Percentiles rank a stretch among this genome's conserved stretches.
Evolutionary conservation across 1,140 invertebrate species (phyloP).

Genomic region (Carposina sasakii): DNA sequence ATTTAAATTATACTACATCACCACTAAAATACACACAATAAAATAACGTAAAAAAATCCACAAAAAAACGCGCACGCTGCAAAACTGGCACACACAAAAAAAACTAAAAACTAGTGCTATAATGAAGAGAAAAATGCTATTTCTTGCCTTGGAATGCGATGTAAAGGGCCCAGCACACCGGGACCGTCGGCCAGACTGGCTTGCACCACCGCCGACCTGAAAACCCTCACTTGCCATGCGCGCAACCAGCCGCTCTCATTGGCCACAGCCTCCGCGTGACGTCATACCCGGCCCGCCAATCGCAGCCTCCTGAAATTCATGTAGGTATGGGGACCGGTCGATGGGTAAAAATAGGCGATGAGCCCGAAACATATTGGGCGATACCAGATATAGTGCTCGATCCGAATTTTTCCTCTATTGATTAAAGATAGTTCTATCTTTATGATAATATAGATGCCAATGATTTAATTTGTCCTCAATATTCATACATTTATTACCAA

Average conservation of each 20-base stretch:
- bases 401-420: too few species aligned
- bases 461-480: too few species aligned
- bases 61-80: conserved; percentile 21
- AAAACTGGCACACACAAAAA: conserved; percentile 6
- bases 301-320: conserved; percentile 54
- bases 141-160: too few species aligned
- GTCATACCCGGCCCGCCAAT: conserved; percentile 48
- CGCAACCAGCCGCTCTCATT: conserved; percentile 35
- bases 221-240: conserved; percentile 47
- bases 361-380: too few species aligned
- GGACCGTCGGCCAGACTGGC: conserved; percentile 60
- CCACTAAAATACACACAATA: conserved; percentile 10
- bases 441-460: too few species aligned
- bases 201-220: conserved; percentile 23
- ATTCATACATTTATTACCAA: too few species aligned
- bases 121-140: too few species aligned
- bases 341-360: conserved; percentile 61
- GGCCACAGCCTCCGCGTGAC: conserved; percentile 37
- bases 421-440: too few species aligned
- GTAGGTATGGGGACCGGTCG: conserved; percentile 59
- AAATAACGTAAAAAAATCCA: conserved; percentile 10
- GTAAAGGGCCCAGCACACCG: conserved; percentile 65
- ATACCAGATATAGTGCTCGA: too few species aligned
- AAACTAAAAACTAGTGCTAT: too few species aligned
- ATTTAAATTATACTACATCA: too few species aligned